A percentile compares a stretch with the other conserved stretches of the same genome.
Conservation (phyloP, 2,113 vertebrate species). For the Brachionichthys hirsutus region DNA sequence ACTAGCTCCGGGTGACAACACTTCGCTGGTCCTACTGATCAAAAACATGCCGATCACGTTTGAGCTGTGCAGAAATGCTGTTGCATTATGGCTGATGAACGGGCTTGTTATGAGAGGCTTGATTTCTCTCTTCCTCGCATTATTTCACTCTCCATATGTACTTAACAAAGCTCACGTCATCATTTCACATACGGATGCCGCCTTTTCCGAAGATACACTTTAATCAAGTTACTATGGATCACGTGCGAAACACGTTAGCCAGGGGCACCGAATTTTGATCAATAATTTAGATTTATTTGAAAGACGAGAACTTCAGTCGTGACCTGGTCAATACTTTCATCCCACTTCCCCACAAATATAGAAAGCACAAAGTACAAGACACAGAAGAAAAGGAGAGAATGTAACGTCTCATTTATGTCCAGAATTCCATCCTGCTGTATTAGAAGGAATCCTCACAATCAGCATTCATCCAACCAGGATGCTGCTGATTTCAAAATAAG, state of each 20-base stretch:
- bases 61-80: neutral
- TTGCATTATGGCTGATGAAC: neutral
- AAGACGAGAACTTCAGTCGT: too few species aligned
- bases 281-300: too few species aligned
- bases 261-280: neutral
- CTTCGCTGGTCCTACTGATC: conserved; percentile 5
- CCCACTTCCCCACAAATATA: too few species aligned
- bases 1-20: conserved; percentile 15
- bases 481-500: too few species aligned
- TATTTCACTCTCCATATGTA: neutral
- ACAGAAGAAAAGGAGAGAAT: too few species aligned
- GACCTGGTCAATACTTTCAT: too few species aligned
- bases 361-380: too few species aligned
- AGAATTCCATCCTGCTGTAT: too few species aligned
- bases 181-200: neutral
- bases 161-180: neutral
- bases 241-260: neutral
- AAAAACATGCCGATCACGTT: neutral
- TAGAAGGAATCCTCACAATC: too few species aligned
- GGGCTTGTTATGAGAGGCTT: neutral
- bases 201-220: neutral
- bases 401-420: too few species aligned
- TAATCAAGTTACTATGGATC: neutral
- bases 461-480: too few species aligned
- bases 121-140: neutral